Evolutionary conservation across 2,888 invertebrate genomes (phyloP), one percentile per base, ranked within the genome.

Genomic region (Acanthosepion pharaonis): DNA sequence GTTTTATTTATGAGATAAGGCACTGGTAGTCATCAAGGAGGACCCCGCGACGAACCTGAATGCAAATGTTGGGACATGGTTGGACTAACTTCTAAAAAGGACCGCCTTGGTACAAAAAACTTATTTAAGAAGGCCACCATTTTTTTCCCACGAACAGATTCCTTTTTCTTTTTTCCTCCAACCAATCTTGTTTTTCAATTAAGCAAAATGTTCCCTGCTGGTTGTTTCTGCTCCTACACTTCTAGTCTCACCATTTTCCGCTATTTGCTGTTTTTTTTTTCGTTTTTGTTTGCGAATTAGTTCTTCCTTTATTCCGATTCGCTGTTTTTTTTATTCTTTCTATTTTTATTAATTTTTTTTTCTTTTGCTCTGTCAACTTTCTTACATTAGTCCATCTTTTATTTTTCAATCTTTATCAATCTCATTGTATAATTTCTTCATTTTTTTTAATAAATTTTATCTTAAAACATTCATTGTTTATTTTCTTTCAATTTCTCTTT

Each of bases 21-120:
- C 78, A 15, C 78, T 78, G n/a, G 78, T 78, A 78, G 78, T 78
- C 78, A 78, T 15, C 78, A 78, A 78, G n/a, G 78, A 78, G 78
- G 78, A 78, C 0, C n/a, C 78, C n/a, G n/a, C 78, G 15, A 78
- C 78, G 78, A 78, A 78, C n/a, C 78, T n/a, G 78, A n/a, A 78
- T 78, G 78, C 78, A 78, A 78, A 78, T 78, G 78, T 78, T 78
- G n/a, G 78, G n/a, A 78, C 78, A 78, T 78, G 78, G 78, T 78
- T 78, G 78, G 78, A 78, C 78, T 78, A 78, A 78, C n/a, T 33
- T 78, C 78, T n/a, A 78, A n/a, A 78, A 78, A 33, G 78, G 78
- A 78, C 78, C 78, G 78, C 78, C 78, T 78, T 78, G 78, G n/a
- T 78, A 78, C 78, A 78, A 78, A 78, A 78, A 78, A n/a, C 78